phyloP scores from a whole-genome alignment of 2,888 invertebrate genomes.

The Synergus laeviventris region DNA sequence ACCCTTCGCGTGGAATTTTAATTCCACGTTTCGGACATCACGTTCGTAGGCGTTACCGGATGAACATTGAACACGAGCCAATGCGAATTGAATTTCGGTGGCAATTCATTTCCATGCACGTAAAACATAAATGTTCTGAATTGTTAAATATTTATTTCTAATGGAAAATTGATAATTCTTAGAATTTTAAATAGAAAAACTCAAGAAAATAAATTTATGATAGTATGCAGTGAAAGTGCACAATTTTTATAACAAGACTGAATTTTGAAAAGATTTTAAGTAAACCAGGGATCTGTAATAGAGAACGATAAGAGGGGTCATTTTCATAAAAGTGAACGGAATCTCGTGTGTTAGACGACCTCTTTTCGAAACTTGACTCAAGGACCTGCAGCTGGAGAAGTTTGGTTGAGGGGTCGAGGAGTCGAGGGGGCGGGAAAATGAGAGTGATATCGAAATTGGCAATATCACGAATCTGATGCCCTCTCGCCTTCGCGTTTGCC shows the following conservation, averaged over 20 bases:
- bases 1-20: conserved; percentile 66
- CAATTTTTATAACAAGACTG: not conserved
- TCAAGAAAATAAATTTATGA: not conserved
- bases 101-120: conserved; percentile 10
- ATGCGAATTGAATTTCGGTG: conserved; percentile 25
- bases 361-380: conserved; percentile 36
- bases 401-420: conserved; percentile 7
- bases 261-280: conserved; percentile 11
- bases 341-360: conserved; percentile 34
- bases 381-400: conserved; percentile 30
- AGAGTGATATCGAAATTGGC: conserved; percentile 43
- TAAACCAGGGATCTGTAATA: not conserved
- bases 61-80: not conserved
- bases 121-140: not conserved
- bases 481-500: conserved; percentile 26
- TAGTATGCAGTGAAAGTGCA: not conserved
- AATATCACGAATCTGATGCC: conserved; percentile 39
- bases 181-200: too few relatives aligned
- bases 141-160: not conserved
- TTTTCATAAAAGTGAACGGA: conserved; percentile 38
- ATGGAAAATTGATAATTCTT: not conserved
- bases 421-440: conserved; percentile 29
- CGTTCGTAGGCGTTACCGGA: conserved; percentile 43
- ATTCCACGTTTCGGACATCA: conserved; percentile 57
- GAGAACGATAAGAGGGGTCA: not conserved